A percentile compares a stretch with the other conserved stretches of the same genome.
These are phyloP conservation scores for Ramphastos sulfuratus DNA, from an alignment of 2,113 vertebrate genomes.

Conservation along the genomic window DNA sequence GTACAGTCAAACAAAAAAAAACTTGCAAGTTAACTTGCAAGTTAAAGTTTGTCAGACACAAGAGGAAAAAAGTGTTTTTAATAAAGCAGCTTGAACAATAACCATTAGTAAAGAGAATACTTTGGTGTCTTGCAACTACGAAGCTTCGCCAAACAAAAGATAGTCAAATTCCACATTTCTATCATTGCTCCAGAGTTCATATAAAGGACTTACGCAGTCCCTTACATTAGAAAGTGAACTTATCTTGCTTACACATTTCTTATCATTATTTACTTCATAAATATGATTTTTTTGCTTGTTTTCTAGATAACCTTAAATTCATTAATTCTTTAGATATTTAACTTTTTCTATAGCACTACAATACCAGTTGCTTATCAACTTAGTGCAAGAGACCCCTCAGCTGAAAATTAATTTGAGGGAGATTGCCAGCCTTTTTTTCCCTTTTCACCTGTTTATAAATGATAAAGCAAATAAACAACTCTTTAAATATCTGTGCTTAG, in stretches of 20 bases:
- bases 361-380: constrained; percentile 70
- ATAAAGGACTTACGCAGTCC: not conserved
- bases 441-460: constrained; percentile 75
- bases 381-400: constrained; percentile 62
- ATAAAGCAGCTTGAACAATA: not conserved
- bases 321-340: constrained; percentile 49
- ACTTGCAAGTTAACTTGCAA: not conserved
- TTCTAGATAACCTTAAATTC: constrained; percentile 54
- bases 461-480: constrained; percentile 74
- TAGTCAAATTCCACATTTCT: not conserved
- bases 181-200: not conserved
- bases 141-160: not conserved
- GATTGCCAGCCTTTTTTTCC: constrained; percentile 56
- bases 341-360: constrained; percentile 64
- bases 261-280: constrained; percentile 7
- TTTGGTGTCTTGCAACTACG: not conserved
- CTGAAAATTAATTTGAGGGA: constrained; percentile 76
- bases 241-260: not conserved
- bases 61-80: not conserved
- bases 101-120: not conserved
- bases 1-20: not conserved
- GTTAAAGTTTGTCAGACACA: not conserved
- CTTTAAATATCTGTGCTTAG: constrained; percentile 65
- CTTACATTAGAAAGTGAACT: not conserved
- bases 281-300: not conserved